A percentile compares a stretch with the other conserved stretches of the same genome.
Conservation (phyloP, 2,113 vertebrate species). For the Xenopus laevis region DNA sequence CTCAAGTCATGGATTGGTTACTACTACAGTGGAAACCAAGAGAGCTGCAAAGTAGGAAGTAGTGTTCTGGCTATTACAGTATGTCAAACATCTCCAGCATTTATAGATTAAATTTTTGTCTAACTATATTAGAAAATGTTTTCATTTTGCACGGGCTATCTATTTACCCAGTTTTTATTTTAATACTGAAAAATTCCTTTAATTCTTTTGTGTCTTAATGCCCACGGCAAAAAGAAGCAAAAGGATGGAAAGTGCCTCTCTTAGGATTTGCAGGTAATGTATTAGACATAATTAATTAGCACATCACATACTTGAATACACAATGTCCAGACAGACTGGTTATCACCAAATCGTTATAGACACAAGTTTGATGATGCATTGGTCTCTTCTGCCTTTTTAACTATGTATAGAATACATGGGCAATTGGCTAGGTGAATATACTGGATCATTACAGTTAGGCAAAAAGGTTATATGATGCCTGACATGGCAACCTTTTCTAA, state of each 20-base stretch:
- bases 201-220: no score
- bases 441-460: slow-evolving; percentile 15
- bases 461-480: slow-evolving; percentile 11
- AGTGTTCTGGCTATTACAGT: no score
- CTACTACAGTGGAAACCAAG: no score
- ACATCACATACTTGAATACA: slow-evolving; percentile 43
- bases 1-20: no score
- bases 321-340: slow-evolving; percentile 39
- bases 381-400: slow-evolving; percentile 24
- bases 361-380: slow-evolving; percentile 21
- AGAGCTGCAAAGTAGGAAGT: no score
- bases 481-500: slow-evolving; percentile 3
- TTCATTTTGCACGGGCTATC: no score
- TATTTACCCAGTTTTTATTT: no score
- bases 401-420: slow-evolving; percentile 18
- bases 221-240: no score
- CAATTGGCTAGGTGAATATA: slow-evolving; percentile 5
- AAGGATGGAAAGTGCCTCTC: slow-evolving; percentile 14
- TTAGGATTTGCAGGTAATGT: slow-evolving; percentile 36
- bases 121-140: no score
- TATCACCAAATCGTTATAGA: slow-evolving; percentile 30
- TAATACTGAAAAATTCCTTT: no score
- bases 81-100: no score
- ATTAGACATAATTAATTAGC: slow-evolving; percentile 45
- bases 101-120: no score